These are phyloP conservation scores for Conger conger DNA, from an alignment of 2,113 vertebrate genomes.

Conservation along the genomic window DNA sequence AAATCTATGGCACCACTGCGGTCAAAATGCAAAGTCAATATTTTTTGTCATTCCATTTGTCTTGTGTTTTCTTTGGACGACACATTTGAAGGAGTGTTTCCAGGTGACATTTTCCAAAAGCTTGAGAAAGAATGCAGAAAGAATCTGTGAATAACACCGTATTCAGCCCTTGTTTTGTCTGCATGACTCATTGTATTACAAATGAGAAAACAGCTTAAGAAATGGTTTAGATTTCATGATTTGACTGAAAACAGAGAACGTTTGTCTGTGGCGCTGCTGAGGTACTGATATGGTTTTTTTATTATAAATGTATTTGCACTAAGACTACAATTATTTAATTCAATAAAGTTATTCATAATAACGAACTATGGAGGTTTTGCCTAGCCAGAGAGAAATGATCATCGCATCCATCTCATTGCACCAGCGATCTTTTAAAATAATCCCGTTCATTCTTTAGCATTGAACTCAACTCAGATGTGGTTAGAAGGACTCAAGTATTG, in stretches of 20 bases:
- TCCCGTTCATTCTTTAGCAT: not conserved
- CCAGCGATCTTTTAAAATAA: not conserved
- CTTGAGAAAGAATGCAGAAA: not conserved
- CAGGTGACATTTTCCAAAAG: no score
- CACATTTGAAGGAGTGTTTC: not conserved
- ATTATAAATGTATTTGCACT: no score
- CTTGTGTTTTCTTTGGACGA: not conserved
- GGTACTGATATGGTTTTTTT: no score
- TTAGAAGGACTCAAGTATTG: not conserved
- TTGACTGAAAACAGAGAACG: not conserved
- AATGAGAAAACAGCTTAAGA: not conserved
- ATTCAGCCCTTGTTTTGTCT: not conserved
- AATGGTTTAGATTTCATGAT: not conserved
- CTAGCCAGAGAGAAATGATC: not conserved
- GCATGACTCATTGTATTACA: not conserved
- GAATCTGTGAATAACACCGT: not conserved
- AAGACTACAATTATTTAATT: not conserved
- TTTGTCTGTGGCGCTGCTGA: not conserved
- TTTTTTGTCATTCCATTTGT: not conserved
- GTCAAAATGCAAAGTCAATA: no score
- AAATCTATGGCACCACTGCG: no score
- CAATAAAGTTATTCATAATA: not conserved
- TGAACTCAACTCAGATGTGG: not conserved
- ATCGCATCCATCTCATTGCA: not conserved
- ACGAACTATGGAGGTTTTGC: not conserved